These are phyloP conservation scores for Uloborus plumipes DNA, from an alignment of 2,888 invertebrate species.

Conservation along the genomic window DNA sequence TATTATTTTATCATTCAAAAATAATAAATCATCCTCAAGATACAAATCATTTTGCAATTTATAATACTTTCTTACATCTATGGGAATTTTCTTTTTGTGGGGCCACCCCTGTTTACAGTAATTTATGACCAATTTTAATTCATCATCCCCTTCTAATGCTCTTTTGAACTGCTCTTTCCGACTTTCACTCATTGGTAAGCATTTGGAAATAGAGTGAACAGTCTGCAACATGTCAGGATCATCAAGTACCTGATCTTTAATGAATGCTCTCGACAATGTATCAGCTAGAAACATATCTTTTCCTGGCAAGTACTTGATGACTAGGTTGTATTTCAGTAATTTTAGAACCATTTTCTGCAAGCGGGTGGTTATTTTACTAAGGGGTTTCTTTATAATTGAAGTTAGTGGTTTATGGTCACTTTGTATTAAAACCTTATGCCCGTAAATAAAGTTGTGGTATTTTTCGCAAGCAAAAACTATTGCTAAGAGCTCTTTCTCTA, in stretches of 20 bases:
- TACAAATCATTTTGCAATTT: no score
- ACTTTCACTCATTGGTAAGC: neutral
- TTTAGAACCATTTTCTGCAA: conserved; percentile 21
- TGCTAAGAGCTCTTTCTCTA: conserved; percentile 17
- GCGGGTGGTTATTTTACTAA: neutral
- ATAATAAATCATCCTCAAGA: no score
- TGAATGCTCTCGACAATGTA: neutral
- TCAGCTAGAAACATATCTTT: neutral
- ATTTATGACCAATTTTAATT: neutral
- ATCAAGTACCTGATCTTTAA: neutral
- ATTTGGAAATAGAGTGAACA: neutral
- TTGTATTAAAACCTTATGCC: conserved; percentile 10
- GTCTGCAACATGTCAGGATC: neutral
- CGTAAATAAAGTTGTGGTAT: conserved; percentile 22
- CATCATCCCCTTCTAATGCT: neutral
- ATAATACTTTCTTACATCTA: no score
- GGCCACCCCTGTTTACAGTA: no score
- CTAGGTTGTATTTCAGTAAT: conserved; percentile 8
- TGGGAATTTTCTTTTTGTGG: no score
- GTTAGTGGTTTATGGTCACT: conserved; percentile 20
- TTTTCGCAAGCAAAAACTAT: conserved; percentile 15
- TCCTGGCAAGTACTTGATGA: neutral
- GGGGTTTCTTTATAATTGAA: neutral
- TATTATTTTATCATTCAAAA: no score
- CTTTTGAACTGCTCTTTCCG: neutral